Percentiles rank a stretch among this genome's conserved stretches.
Conservation (phyloP, 2,113 vertebrate genomes). For the Penelope pileata region DNA sequence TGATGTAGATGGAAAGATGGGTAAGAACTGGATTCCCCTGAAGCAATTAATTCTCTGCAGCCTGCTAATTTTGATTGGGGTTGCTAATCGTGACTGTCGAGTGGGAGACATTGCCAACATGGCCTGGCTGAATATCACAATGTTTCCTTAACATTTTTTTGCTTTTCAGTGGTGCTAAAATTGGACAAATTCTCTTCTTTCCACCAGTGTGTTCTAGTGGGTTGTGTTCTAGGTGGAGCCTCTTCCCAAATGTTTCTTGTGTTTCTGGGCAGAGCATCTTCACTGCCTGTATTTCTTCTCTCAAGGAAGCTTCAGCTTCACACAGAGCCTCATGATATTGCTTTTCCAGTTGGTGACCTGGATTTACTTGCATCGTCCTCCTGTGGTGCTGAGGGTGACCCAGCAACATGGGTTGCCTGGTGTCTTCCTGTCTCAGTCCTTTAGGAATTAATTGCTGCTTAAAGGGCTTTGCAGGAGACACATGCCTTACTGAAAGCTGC, state of each 20-base stretch:
- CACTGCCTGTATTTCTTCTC: neutral
- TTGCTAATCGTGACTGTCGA: accelerated
- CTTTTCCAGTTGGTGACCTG: neutral
- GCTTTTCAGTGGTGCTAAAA: neutral
- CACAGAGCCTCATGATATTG: neutral
- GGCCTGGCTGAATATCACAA: neutral
- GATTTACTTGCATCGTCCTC: neutral
- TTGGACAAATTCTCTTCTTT: neutral
- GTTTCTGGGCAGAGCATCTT: neutral
- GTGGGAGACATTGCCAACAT: neutral
- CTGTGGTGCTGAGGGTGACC: neutral
- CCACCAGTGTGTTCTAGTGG: neutral
- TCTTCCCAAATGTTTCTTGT: neutral
- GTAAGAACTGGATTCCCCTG: conserved; percentile 45
- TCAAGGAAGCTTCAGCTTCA: neutral
- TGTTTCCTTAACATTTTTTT: neutral
- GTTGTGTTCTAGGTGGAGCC: neutral
- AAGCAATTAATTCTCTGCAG: neutral
- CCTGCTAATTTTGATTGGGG: neutral
- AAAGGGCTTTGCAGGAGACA: accelerated
- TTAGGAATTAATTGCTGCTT: neutral
- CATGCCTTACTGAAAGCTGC: neutral
- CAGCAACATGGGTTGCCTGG: too few relatives aligned
- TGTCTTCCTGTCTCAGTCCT: too few relatives aligned
- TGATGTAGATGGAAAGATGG: conserved; percentile 73